A percentile compares a stretch with the other conserved stretches of the same genome.
Conservation (phyloP, 1,140 invertebrate genomes). For the Phenacoccus solenopsis region DNA sequence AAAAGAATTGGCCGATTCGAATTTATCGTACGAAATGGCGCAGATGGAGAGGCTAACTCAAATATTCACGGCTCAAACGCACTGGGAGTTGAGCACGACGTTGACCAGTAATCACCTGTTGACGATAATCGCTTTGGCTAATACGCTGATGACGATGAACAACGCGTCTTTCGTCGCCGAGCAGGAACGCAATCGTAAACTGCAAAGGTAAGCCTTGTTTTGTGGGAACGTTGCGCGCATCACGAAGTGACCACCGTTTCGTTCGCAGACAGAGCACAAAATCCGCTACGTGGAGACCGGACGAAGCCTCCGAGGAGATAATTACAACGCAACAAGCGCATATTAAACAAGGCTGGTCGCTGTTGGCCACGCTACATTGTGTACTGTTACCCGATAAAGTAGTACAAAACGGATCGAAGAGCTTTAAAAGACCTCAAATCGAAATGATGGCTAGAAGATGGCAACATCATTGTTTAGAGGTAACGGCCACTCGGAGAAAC, state of each 20-base stretch:
- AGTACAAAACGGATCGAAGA: conserved; percentile 49
- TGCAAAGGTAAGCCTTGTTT: conserved; percentile 49
- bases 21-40: conserved; percentile 58
- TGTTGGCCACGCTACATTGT: conserved; percentile 89
- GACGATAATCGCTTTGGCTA: conserved; percentile 83
- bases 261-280: conserved; percentile 26
- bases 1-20: conserved; percentile 36
- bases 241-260: no score
- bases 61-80: conserved; percentile 69
- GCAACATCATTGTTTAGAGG: conserved; percentile 97
- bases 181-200: conserved; percentile 61
- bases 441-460: conserved; percentile 94
- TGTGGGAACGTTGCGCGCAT: no score
- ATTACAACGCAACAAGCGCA: conserved; percentile 73
- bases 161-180: conserved; percentile 83
- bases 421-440: conserved; percentile 84
- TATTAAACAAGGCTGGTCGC: conserved; percentile 93
- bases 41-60: conserved; percentile 61
- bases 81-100: conserved; percentile 92
- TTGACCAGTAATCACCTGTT: conserved; percentile 92
- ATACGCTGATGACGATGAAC: conserved; percentile 97
- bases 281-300: conserved; percentile 35
- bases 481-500: conserved; percentile 19
- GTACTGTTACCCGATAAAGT: conserved; percentile 88
- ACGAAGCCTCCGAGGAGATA: conserved; percentile 66